Base-by-base conservation (phyloP, 2,888 invertebrate species). In the Volucella inanis region DNA sequence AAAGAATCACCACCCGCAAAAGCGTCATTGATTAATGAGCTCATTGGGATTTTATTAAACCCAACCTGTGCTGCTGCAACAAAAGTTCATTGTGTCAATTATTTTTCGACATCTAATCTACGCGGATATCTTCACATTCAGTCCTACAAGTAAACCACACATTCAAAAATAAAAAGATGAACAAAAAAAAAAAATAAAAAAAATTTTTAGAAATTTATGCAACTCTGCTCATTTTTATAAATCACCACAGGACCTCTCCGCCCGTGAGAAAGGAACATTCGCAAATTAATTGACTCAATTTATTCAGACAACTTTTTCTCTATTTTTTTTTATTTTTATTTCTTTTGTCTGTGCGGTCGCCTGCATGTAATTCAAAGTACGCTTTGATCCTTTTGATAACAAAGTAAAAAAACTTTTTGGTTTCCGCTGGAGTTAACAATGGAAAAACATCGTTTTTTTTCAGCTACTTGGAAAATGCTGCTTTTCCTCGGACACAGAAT, bases 11-110 rank as follows among this genome's bases (percentile, higher is more conserved):
- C 22, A 50, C 15, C 31, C 43, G 47, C 52, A 49, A n/a, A 62
- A 59, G 8, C 67, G 72, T 80, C 76, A 80, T 85, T 85, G 84
- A 85, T 85, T 76, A 85, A 85, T 85, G 84, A 85, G 75, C 67
- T 67, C 84, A 61, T 76, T 65, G 80, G 52, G 43, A 67, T 85
- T 85, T 76, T 85, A 85, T 85, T 85, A 85, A 85, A 80, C 59
- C 45, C 57, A 59, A 45, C 80, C 31, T 31, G 31, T 31, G 31
- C 31, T 31, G 38, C 54, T 75, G 52, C 70, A 71, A 80, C 71
- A 65, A 50, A 76, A 81, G 71, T 75, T 65, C 75, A 68, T 64
- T 83, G 6, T 31, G 83, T 79, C 83, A 83, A 83, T 83, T 83
- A 79, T 83, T 68, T 64, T 52, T 39, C 68, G 82, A 78, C 78